A percentile compares a stretch with the other conserved stretches of the same genome.
Evolutionary conservation across 2,113 vertebrate genomes (phyloP).

Genomic region (Ctenodactylus gundi): DNA sequence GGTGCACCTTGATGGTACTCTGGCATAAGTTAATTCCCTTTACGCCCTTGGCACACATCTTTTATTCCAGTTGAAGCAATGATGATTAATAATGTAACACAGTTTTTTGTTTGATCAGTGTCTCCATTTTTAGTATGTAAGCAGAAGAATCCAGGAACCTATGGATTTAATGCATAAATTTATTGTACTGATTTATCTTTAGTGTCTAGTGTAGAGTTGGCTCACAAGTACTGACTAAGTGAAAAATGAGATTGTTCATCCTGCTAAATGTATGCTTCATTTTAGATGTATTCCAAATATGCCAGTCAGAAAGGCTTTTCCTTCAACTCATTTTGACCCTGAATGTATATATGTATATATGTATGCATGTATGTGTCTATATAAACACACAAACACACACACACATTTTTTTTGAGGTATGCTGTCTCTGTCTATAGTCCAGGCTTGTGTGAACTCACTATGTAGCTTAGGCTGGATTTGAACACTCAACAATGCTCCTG

Average conservation of each 20-base stretch:
- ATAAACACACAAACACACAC: no score
- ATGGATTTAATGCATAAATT: no score
- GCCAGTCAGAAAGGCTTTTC: not conserved
- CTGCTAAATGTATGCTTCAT: not conserved
- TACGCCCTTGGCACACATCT: not conserved
- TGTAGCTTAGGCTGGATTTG: no score
- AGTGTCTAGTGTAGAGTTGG: not conserved
- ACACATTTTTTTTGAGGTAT: no score
- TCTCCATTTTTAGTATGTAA: not conserved
- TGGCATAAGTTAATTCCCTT: not conserved
- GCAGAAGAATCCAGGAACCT: not conserved
- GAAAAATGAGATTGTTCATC: not conserved
- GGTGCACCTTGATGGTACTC: not conserved
- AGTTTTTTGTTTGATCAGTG: not conserved
- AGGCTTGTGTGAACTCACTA: no score
- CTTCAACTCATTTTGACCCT: no score
- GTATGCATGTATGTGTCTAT: no score
- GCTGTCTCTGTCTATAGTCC: no score
- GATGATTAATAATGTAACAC: not conserved
- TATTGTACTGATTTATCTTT: not conserved
- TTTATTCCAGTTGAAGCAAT: not conserved
- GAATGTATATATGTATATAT: no score
- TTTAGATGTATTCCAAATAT: not conserved
- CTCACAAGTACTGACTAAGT: not conserved
- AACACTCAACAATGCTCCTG: no score